Percentiles rank a stretch among this genome's conserved stretches.
Conservation (phyloP, 1,140 invertebrate species). For the Neodiprion pinetum region DNA sequence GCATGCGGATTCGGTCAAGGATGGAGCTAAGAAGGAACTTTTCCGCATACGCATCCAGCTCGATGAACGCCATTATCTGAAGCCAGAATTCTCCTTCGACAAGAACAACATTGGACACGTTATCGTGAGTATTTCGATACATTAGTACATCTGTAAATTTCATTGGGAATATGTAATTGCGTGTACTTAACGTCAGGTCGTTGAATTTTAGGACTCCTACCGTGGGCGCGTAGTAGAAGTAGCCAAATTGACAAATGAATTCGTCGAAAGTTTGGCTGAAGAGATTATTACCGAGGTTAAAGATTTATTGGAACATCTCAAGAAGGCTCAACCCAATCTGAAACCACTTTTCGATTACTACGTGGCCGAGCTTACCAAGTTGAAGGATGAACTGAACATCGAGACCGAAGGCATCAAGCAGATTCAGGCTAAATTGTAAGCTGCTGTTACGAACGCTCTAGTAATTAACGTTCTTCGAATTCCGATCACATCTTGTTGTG, state of each 20-base stretch:
- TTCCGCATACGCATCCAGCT: conserved; percentile 66
- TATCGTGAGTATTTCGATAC: conserved; percentile 40
- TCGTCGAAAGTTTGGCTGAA: conserved; percentile 52
- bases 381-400: conserved; percentile 69
- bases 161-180: neutral
- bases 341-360: conserved; percentile 67
- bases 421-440: conserved; percentile 70
- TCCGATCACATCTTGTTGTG: conserved; percentile 4
- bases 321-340: conserved; percentile 68
- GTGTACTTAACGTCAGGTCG: neutral
- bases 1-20: conserved; percentile 63
- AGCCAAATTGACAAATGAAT: conserved; percentile 52
- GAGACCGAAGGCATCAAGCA: conserved; percentile 69
- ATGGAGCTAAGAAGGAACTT: conserved; percentile 67
- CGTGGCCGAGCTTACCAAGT: conserved; percentile 65
- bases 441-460: conserved; percentile 20
- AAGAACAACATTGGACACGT: conserved; percentile 66
- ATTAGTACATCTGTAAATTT: conserved; percentile 1
- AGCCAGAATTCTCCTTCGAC: conserved; percentile 69
- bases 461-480: neutral
- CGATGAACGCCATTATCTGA: conserved; percentile 72
- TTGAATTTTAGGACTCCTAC: conserved; percentile 31
- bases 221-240: conserved; percentile 34
- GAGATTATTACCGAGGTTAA: conserved; percentile 49
- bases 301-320: conserved; percentile 58